phyloP scores from a whole-genome alignment of 2,888 invertebrate genomes.

The Ichneumon xanthorius region DNA sequence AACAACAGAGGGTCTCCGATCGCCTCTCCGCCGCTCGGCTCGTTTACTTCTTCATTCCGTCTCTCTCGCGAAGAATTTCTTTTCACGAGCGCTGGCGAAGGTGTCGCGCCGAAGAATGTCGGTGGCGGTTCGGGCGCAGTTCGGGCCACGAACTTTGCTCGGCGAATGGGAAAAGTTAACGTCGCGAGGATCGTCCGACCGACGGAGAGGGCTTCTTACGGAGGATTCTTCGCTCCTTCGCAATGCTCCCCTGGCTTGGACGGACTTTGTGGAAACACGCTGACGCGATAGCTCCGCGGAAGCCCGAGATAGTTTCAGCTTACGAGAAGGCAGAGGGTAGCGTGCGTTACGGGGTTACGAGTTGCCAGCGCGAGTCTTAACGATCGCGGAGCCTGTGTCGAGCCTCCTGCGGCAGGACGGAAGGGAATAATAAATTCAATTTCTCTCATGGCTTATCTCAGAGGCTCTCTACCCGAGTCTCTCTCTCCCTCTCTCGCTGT shows the following conservation, averaged over 20 bases:
- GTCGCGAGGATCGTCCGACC: constrained; percentile 12
- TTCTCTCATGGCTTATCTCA: constrained; percentile 37
- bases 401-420: constrained; percentile 39
- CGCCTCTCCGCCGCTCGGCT: not conserved
- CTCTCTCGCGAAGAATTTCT: not conserved
- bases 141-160: constrained; percentile 56
- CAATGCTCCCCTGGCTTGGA: not conserved
- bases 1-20: not conserved
- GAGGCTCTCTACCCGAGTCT: constrained; percentile 29
- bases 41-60: not conserved
- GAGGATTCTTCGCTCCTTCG: constrained; percentile 22
- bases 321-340: constrained; percentile 28
- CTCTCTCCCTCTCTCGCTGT: constrained; percentile 10
- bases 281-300: constrained; percentile 36
- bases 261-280: constrained; percentile 51
- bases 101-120: constrained; percentile 50
- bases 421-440: constrained; percentile 66
- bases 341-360: constrained; percentile 25
- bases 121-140: constrained; percentile 21
- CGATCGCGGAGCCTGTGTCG: constrained; percentile 40
- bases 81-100: not conserved
- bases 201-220: constrained; percentile 8
- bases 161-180: constrained; percentile 68
- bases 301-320: constrained; percentile 44
- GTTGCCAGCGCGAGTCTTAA: constrained; percentile 58